Conservation (phyloP, 1,140 invertebrate genomes). For the Neuroterus valhalla region DNA sequence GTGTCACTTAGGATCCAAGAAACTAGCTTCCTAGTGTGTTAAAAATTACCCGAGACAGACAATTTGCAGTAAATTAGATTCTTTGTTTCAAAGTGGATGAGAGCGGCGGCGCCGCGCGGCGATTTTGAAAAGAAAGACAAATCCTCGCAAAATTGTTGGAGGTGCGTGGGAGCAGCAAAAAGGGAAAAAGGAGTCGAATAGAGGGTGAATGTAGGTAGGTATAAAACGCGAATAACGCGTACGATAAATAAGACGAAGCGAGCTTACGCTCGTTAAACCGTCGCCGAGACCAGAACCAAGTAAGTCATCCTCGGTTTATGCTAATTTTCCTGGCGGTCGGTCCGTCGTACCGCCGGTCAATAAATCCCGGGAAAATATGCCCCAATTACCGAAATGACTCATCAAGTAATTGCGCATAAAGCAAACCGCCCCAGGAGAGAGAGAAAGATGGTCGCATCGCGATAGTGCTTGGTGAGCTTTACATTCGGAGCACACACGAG, state of each 20-base stretch:
- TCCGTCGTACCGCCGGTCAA: constrained; percentile 45
- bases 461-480: constrained; percentile 51
- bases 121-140: constrained; percentile 26
- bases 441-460: constrained; percentile 53
- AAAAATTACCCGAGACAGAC: not conserved
- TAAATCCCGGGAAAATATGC: constrained; percentile 68
- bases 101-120: constrained; percentile 2
- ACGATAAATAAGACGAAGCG: constrained; percentile 58
- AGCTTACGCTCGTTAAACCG: constrained; percentile 65
- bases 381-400: constrained; percentile 72
- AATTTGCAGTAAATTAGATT: constrained; percentile 19
- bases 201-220: constrained; percentile 43
- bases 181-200: constrained; percentile 39
- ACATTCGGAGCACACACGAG: constrained; percentile 61
- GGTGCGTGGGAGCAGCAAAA: constrained; percentile 42
- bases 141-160: constrained; percentile 24
- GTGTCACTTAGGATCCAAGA: constrained; percentile 15
- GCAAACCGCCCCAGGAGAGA: constrained; percentile 48
- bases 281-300: constrained; percentile 49
- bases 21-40: not conserved
- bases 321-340: constrained; percentile 54
- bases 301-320: constrained; percentile 66
- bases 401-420: constrained; percentile 71
- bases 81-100: not conserved
- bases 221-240: constrained; percentile 51